Conservation (phyloP, 2,113 vertebrate species). For the Syngnathus scovelli region DNA sequence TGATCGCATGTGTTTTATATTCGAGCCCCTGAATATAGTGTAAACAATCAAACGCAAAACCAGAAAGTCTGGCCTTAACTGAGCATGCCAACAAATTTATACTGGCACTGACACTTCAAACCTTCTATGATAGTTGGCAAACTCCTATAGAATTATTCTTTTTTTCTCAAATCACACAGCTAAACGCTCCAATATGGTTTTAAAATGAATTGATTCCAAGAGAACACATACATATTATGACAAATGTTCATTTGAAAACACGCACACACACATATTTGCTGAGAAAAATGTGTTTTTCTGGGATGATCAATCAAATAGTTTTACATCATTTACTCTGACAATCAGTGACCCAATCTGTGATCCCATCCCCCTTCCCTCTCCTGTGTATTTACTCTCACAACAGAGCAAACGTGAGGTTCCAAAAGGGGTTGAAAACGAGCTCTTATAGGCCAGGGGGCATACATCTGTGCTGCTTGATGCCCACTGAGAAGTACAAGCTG, state of each 20-base stretch:
- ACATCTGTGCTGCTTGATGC: slow-evolving; percentile 70
- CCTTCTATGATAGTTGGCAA: not conserved
- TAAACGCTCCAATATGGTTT: not conserved
- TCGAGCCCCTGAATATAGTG: too few relatives aligned
- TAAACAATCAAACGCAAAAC: too few relatives aligned
- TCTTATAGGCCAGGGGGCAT: slow-evolving; percentile 48
- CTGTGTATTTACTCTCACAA: slow-evolving; percentile 23
- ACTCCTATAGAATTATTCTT: not conserved
- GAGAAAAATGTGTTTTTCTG: not conserved
- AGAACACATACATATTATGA: not conserved
- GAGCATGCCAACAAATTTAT: too few relatives aligned
- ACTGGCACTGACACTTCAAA: not conserved
- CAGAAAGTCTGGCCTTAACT: too few relatives aligned
- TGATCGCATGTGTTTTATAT: too few relatives aligned
- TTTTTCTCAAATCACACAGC: not conserved
- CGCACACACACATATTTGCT: too few relatives aligned
- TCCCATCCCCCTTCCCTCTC: not conserved
- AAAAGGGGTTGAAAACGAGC: slow-evolving; percentile 41
- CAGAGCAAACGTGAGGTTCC: slow-evolving; percentile 30
- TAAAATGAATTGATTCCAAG: not conserved
- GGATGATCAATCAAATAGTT: not conserved
- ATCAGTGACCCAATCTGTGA: not conserved
- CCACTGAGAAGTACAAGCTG: slow-evolving; percentile 69
- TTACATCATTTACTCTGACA: not conserved
- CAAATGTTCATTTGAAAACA: not conserved